Evolutionary conservation across 2,113 vertebrate genomes (phyloP), one percentile per base, ranked within the genome.

Genomic region (Peromyscus maniculatus): DNA sequence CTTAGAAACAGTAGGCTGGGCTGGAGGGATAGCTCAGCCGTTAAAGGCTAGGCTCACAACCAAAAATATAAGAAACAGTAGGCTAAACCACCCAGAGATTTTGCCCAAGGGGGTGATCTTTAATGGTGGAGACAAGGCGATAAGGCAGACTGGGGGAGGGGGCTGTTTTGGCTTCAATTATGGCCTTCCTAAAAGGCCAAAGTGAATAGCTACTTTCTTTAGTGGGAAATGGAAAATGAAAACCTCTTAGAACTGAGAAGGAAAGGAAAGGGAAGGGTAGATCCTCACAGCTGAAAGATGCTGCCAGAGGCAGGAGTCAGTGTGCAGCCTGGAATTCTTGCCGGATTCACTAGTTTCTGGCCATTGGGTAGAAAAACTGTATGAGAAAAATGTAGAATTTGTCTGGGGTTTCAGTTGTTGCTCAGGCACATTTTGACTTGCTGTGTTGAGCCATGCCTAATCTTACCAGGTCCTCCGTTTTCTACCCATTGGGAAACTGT

Each of bases 251-350:
- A 43, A 39, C 5, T 72, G 26, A 46, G 11, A 8, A 55, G n/a
- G 77, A 9, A 83, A 83, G 36, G 36, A 11, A 62, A 84, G 21
- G 21, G n/a, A 55, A 28, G 19, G 59, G n/a, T 33, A 12, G 36
- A 83, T 66, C 15, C 19, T 39, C 57, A 59, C 1, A 8, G 1
- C 8, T 24, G 36, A 75, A 69, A 43, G 26, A 62, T 62, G 66
- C 22, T 43, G 28, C 39, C 10, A 1, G 2, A 36, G 43, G 49
- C 49, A 19, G 36, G 36, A 26, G 82, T 55, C 46, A 43, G 77
- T 55, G 59, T 71, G 74, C 59, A 96, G 80, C 93, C 87, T 66
- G 75, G 55, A 22, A 57, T 72, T 52, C 93, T 82, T 94, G 49
- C 15, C 4, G 36, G 87, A 9, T 64, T 55, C 69, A 24, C 19